Conservation (phyloP, 2,888 invertebrate genomes). For the Leucania comma region DNA sequence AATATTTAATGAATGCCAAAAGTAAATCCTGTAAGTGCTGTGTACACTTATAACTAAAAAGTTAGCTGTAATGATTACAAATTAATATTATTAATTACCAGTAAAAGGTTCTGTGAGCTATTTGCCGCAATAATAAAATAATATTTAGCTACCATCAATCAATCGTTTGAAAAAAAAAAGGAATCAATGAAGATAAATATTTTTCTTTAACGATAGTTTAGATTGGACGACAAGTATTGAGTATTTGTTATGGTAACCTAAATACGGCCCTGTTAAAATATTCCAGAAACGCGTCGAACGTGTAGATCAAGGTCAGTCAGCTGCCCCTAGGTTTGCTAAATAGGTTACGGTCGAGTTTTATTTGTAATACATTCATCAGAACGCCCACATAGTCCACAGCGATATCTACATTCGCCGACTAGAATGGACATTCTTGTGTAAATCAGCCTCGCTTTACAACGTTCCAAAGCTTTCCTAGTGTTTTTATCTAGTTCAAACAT, state of each 20-base stretch:
- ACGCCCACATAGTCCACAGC: constrained; percentile 52
- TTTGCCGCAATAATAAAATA: background rate
- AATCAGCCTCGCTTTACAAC: constrained; percentile 27
- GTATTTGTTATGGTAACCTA: constrained; percentile 52
- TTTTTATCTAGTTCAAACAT: constrained; percentile 31
- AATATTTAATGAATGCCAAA: too few relatives aligned
- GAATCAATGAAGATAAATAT: constrained; percentile 24
- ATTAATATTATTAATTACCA: too few relatives aligned
- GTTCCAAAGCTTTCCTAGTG: constrained; percentile 23
- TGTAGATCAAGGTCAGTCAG: constrained; percentile 65
- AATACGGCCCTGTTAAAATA: constrained; percentile 37
- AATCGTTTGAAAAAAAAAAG: constrained; percentile 7
- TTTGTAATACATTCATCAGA: constrained; percentile 54
- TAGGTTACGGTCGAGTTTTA: constrained; percentile 58
- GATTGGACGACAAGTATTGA: constrained; percentile 23
- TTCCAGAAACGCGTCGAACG: constrained; percentile 55
- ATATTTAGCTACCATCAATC: background rate
- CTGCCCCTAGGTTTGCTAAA: constrained; percentile 57
- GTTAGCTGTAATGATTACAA: too few relatives aligned
- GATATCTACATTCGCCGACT: constrained; percentile 28
- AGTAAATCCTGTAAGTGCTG: too few relatives aligned
- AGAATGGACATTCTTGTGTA: constrained; percentile 35
- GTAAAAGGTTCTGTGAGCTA: too few relatives aligned
- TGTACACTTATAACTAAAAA: too few relatives aligned
- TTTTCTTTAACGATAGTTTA: constrained; percentile 17